phyloP scores from a whole-genome alignment of 2,888 invertebrate species.

The Drosophila parthenogenetica region DNA sequence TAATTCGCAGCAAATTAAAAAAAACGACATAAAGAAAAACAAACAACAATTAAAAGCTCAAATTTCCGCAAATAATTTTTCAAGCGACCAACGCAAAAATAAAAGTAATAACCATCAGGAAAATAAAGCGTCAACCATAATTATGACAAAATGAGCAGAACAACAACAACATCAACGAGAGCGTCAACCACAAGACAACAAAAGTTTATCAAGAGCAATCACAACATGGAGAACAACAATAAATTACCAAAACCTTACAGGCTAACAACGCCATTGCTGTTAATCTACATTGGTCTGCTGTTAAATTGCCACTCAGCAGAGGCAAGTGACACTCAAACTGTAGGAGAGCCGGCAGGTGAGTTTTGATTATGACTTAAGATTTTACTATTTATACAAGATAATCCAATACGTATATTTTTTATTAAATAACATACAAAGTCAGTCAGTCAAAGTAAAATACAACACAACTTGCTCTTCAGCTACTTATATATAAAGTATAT shows the following conservation, averaged over 20 bases:
- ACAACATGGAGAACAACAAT: slow-evolving; percentile 25
- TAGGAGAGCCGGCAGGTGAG: slow-evolving; percentile 38
- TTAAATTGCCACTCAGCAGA: slow-evolving; percentile 3
- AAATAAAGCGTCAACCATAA: slow-evolving; percentile 60
- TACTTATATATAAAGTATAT: too few relatives aligned
- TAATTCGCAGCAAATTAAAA: slow-evolving; percentile 53
- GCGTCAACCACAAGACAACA: slow-evolving; percentile 28
- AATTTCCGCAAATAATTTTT: slow-evolving; percentile 31
- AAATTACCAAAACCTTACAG: slow-evolving; percentile 10
- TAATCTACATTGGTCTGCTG: slow-evolving; percentile 41
- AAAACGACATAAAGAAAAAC: slow-evolving; percentile 18
- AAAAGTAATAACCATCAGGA: slow-evolving; percentile 48
- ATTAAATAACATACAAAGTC: too few relatives aligned
- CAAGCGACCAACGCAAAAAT: slow-evolving; percentile 19
- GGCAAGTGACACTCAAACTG: slow-evolving; percentile 25
- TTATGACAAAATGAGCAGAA: slow-evolving; percentile 71
- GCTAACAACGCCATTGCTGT: slow-evolving; percentile 43
- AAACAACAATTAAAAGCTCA: slow-evolving; percentile 11
- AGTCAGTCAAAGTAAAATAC: too few relatives aligned
- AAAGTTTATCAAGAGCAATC: slow-evolving; percentile 18
- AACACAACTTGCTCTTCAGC: too few relatives aligned
- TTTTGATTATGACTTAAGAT: background rate
- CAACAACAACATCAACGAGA: slow-evolving; percentile 27
- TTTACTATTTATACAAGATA: background rate
- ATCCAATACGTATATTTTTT: background rate